Base-by-base conservation (phyloP, 2,113 vertebrate genomes). In the Peromyscus maniculatus region DNA sequence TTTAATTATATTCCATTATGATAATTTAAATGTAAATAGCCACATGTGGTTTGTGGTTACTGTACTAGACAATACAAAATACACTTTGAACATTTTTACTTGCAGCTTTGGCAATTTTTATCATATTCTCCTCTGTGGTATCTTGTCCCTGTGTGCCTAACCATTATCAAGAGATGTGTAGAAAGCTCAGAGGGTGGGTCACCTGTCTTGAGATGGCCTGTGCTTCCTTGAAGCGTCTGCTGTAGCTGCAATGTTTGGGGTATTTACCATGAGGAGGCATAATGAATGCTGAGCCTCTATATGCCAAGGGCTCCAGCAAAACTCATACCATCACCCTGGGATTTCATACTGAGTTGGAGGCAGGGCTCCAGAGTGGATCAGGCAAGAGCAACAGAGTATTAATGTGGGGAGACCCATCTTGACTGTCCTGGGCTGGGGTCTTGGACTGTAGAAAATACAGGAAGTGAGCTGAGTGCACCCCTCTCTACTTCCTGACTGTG, bases 241-340 rank as follows among this genome's bases (percentile, higher is more conserved):
- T 1, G 33, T 1, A 24, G 7, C 4, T 71, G 3, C 49, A 88
- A 24, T 57, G 46, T 46, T 22, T 69, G 31, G 19, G 66, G 11
- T 6, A 22, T 52, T 31, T 66, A 1, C 62, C 28, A 8, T 0
- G 2, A 39, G 9, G 4, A 33, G 15, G 31, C 5, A 5, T 5
- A 66, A 15, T 55, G 71, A 89, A 33, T 33, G 5, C 5, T 10
- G 46, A 67, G 16, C 31, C 0, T 16, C 1, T 36, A 28, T 7
- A 57, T 59, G 39, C 46, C 16, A 77, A 3, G 17, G 11, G 7
- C 28, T 87, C 59, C 13, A 55, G 16, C 2, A 1, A 62, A 49
- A 46, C 33, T 75, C 33, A n/a, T 1, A 1, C 5, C 12, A 17
- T 3, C 89, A 52, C 19, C 16, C 39, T 19, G 62, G 5, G 62